A percentile compares a stretch with the other conserved stretches of the same genome.
phyloP scores from a whole-genome alignment of 2,113 vertebrate genomes.

The Hucho hucho region DNA sequence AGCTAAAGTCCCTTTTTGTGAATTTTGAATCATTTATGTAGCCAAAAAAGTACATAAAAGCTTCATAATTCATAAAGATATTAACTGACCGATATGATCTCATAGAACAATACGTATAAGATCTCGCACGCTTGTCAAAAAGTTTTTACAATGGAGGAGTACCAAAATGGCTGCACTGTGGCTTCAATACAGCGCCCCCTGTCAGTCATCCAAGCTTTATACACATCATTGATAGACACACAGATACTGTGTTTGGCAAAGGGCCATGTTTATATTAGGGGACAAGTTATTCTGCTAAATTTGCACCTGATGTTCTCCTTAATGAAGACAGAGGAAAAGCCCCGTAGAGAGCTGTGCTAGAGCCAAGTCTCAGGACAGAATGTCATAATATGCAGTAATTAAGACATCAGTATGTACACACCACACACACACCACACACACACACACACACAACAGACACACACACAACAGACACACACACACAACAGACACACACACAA shows the following conservation, averaged over 20 bases:
- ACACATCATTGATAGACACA: neutral
- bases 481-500: neutral
- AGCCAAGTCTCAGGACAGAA: neutral
- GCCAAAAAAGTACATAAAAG: too few species aligned
- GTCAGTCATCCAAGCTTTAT: too few species aligned
- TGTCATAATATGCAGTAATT: neutral
- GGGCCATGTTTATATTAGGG: neutral
- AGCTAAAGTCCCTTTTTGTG: too few species aligned
- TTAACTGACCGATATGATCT: too few species aligned
- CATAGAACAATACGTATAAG: too few species aligned
- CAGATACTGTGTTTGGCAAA: neutral
- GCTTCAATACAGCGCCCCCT: too few species aligned
- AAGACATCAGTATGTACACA: neutral
- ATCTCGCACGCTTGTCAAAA: too few species aligned
- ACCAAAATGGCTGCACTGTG: too few species aligned
- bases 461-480: neutral
- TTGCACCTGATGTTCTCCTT: conserved; percentile 9
- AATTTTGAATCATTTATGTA: too few species aligned
- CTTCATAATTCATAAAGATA: too few species aligned
- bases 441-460: neutral
- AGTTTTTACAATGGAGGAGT: too few species aligned
- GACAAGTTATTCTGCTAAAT: conserved; percentile 10
- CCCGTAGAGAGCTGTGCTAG: neutral
- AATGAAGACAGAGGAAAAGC: conserved; percentile 5
- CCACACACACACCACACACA: neutral